Conservation (phyloP, 1,140 invertebrate species). For the Ceratina japonica region DNA sequence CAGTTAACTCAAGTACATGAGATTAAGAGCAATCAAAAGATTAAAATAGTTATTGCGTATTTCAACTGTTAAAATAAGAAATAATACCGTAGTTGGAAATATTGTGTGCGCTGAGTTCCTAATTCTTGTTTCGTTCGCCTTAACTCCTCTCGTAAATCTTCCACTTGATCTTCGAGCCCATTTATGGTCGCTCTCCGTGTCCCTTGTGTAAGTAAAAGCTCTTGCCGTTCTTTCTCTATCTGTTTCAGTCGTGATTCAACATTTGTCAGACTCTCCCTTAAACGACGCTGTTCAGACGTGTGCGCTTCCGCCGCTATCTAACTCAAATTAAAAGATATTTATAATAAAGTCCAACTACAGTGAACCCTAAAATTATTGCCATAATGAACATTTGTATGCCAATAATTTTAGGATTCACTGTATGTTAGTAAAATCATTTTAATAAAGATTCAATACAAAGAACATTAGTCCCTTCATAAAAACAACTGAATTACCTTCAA, state of each 20-base stretch:
- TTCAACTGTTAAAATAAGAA: background rate
- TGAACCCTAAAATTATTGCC: no score
- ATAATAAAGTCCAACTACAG: no score
- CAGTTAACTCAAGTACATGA: no score
- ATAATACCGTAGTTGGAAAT: slow-evolving; percentile 73
- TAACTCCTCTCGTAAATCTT: slow-evolving; percentile 71
- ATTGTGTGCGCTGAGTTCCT: slow-evolving; percentile 73
- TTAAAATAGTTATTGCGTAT: background rate
- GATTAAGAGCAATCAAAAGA: no score
- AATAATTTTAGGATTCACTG: no score
- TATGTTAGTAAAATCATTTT: no score
- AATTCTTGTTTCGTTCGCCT: slow-evolving; percentile 73
- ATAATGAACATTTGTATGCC: no score
- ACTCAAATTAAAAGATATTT: background rate
- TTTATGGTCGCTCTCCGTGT: slow-evolving; percentile 69
- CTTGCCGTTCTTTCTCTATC: slow-evolving; percentile 73
- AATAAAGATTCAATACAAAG: background rate
- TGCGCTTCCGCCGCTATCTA: slow-evolving; percentile 80
- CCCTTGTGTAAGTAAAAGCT: slow-evolving; percentile 74
- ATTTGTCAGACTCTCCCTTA: slow-evolving; percentile 70
- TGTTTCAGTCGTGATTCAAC: slow-evolving; percentile 71
- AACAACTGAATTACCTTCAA: slow-evolving; percentile 75
- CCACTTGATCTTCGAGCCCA: slow-evolving; percentile 73
- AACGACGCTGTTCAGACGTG: slow-evolving; percentile 74
- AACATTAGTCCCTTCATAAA: no score